Evolutionary conservation across 1,140 invertebrate genomes (phyloP).

Genomic region (Colletes latitarsis): DNA sequence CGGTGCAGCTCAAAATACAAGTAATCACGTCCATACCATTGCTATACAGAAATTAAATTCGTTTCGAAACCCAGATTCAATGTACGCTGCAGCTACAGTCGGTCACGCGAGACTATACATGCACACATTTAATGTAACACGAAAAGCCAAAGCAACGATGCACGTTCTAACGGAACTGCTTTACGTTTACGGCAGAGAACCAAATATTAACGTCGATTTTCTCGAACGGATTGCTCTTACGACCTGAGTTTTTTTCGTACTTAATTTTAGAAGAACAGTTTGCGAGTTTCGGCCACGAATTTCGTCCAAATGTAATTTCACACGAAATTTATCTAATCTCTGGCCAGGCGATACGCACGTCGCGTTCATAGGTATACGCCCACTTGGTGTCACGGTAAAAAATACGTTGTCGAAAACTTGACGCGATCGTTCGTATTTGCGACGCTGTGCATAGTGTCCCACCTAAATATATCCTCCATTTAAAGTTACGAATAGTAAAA

Average conservation of each 20-base stretch:
- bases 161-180: too few species aligned
- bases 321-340: slow-evolving; percentile 44
- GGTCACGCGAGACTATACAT: too few species aligned
- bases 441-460: not conserved
- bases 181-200: not conserved
- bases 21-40: not conserved
- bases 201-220: not conserved
- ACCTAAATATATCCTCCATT: too few species aligned
- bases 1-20: too few species aligned
- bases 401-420: slow-evolving; percentile 13
- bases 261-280: too few species aligned
- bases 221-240: too few species aligned
- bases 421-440: not conserved
- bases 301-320: slow-evolving; percentile 37
- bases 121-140: too few species aligned
- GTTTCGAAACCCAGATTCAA: not conserved
- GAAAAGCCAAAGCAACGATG: too few species aligned
- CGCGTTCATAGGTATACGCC: slow-evolving; percentile 20
- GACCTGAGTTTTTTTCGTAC: too few species aligned
- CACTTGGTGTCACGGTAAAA: slow-evolving; percentile 14
- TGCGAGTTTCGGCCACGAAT: too few species aligned
- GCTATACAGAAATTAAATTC: not conserved
- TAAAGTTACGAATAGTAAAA: too few species aligned
- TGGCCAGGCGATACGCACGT: not conserved
- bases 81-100: not conserved